Percentiles rank a stretch among this genome's conserved stretches.
phyloP scores from a whole-genome alignment of 2,113 vertebrate genomes.

The Sander lucioperca region DNA sequence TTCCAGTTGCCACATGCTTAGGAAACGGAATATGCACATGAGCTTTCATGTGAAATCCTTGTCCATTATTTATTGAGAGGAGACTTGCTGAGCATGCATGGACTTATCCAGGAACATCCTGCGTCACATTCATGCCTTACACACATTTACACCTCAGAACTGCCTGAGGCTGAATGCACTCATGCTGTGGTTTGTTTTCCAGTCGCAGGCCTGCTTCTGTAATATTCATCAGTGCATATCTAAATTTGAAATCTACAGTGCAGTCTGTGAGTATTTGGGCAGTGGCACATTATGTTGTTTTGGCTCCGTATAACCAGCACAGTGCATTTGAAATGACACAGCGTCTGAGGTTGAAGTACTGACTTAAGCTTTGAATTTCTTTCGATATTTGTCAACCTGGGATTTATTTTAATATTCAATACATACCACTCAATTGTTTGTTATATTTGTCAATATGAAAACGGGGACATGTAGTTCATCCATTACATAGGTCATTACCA shows the following conservation, averaged over 20 bases:
- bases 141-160: not conserved
- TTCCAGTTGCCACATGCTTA: slow-evolving; percentile 13
- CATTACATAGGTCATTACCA: too few species aligned
- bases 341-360: not conserved
- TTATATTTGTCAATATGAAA: too few species aligned
- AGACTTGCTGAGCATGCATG: slow-evolving; percentile 29
- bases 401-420: too few species aligned
- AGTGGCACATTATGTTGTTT: slow-evolving; percentile 15
- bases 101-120: slow-evolving; percentile 19
- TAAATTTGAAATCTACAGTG: not conserved
- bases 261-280: slow-evolving; percentile 20
- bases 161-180: not conserved
- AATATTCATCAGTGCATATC: slow-evolving; percentile 28
- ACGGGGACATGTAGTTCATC: too few species aligned
- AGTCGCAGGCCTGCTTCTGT: not conserved
- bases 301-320: not conserved
- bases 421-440: too few species aligned
- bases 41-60: not conserved
- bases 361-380: not conserved
- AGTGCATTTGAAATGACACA: not conserved
- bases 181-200: slow-evolving; percentile 1
- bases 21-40: slow-evolving; percentile 24
- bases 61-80: slow-evolving; percentile 22
- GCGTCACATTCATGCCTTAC: slow-evolving; percentile 16
- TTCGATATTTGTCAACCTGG: not conserved